Conservation (phyloP, 30 jellyfish, hydroid and myxozoan species). For the Rhopilema esculentum region DNA sequence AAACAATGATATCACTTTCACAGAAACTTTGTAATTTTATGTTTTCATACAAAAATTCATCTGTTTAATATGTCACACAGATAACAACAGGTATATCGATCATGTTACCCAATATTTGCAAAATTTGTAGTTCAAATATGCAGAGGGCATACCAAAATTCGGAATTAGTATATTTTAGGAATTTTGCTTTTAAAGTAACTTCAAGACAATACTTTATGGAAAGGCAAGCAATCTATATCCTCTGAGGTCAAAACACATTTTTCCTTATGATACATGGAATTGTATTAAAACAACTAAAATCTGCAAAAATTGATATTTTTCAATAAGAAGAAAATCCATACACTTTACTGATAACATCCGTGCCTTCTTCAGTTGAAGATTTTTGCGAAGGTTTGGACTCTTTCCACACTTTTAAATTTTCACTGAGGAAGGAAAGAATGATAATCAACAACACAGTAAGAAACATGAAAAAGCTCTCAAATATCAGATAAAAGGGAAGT, state of each 20-base stretch:
- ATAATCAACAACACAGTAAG: neutral
- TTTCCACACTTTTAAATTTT: neutral
- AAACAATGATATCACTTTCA: neutral
- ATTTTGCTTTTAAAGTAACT: neutral
- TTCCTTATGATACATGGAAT: neutral
- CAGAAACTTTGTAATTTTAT: neutral
- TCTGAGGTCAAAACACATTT: neutral
- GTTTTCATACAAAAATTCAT: neutral
- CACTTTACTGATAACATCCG: neutral
- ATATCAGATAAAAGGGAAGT: neutral
- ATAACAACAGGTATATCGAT: neutral
- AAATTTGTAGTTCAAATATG: neutral
- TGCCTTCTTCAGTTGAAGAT: neutral
- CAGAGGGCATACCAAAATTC: neutral
- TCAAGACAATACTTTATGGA: neutral
- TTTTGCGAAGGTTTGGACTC: neutral
- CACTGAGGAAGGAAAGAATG: neutral
- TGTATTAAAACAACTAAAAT: neutral
- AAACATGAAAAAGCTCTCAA: neutral
- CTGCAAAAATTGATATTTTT: neutral
- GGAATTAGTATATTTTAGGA: neutral
- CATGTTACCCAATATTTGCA: neutral
- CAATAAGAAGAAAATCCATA: neutral
- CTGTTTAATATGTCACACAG: neutral
- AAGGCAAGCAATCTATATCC: neutral